These are phyloP conservation scores for Theocolax elegans DNA, from an alignment of 1,140 invertebrate species.

Conservation along the genomic window DNA sequence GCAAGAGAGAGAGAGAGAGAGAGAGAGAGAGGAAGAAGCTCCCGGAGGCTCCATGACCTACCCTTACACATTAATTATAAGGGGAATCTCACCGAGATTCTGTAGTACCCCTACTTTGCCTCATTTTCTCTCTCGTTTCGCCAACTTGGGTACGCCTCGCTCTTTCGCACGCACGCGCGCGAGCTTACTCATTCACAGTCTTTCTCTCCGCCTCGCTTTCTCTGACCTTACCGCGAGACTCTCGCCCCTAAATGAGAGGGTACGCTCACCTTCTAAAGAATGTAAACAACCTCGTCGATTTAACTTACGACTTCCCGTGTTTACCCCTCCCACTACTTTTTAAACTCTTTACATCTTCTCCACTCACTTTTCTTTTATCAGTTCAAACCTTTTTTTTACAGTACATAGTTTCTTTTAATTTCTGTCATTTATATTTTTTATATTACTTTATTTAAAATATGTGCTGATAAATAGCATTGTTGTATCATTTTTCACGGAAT, in stretches of 20 bases:
- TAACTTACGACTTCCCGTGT: conserved; percentile 23
- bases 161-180: conserved; percentile 24
- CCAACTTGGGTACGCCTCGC: conserved; percentile 36
- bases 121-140: conserved; percentile 44
- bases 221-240: conserved; percentile 40
- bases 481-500: too few relatives aligned
- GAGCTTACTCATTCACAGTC: conserved; percentile 36
- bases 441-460: too few relatives aligned
- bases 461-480: too few relatives aligned
- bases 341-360: conserved; percentile 21
- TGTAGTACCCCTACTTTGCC: conserved; percentile 43
- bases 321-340: background rate
- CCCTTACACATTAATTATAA: conserved; percentile 68
- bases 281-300: conserved; percentile 40
- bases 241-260: conserved; percentile 39
- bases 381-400: too few relatives aligned
- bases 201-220: conserved; percentile 5
- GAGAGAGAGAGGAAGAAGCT: conserved; percentile 10
- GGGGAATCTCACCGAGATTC: conserved; percentile 52
- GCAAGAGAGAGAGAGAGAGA: background rate
- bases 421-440: background rate
- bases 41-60: conserved; percentile 57
- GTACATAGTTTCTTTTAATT: too few relatives aligned
- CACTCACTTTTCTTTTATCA: too few relatives aligned
- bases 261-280: conserved; percentile 39